Evolutionary conservation across 2,113 vertebrate species (phyloP).

Genomic region (Bubo blakistoni): DNA sequence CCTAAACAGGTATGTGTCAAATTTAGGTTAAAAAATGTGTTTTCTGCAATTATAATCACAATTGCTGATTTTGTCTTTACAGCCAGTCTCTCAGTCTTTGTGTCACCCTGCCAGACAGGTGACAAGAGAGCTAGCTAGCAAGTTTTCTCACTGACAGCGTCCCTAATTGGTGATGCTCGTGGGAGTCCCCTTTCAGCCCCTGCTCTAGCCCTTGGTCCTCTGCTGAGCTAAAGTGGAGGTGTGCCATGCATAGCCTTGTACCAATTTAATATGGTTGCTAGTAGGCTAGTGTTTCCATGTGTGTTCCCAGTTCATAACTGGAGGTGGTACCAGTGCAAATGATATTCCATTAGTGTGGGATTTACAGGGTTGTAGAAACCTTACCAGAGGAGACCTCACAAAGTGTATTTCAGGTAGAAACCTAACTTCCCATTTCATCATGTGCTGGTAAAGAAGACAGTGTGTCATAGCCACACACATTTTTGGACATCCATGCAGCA

Average conservation of each 20-base stretch:
- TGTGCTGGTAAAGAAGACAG: not conserved
- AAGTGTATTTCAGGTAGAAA: not conserved
- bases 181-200: not conserved
- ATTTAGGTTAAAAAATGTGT: not conserved
- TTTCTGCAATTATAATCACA: not conserved
- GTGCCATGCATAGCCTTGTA: accelerated
- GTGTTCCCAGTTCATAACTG: not conserved
- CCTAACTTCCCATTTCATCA: not conserved
- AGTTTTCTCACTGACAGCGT: not conserved
- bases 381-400: not conserved
- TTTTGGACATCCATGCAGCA: not conserved
- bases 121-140: not conserved
- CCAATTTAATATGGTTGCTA: not conserved
- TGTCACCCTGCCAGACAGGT: not conserved
- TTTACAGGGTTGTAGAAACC: not conserved
- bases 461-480: not conserved
- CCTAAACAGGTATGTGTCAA: not conserved
- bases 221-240: no score
- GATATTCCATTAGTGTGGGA: no score
- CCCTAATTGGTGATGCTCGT: not conserved
- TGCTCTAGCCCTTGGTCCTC: not conserved
- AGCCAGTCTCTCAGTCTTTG: not conserved
- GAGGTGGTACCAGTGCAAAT: not conserved
- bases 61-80: not conserved
- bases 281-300: not conserved